Evolutionary conservation across 2,797 vertebrate species (phyloP).

Genomic region (Coluber constrictor): DNA sequence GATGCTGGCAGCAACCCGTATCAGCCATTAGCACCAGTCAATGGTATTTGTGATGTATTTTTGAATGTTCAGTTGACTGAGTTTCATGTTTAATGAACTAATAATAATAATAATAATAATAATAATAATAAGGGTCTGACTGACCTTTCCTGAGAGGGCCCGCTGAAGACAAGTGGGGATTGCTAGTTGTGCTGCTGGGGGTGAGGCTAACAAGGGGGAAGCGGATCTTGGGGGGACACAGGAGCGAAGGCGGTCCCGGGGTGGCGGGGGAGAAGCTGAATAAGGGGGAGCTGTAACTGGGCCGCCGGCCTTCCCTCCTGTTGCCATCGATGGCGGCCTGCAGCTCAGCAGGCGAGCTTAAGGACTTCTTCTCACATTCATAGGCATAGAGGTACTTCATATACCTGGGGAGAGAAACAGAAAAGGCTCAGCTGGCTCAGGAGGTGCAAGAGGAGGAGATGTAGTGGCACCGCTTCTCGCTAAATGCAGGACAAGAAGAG

Average conservation of each 20-base stretch:
- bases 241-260: conserved; percentile 75
- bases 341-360: conserved; percentile 92
- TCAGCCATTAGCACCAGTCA: too few relatives aligned
- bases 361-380: conserved; percentile 91
- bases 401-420: conserved; percentile 75
- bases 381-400: conserved; percentile 98
- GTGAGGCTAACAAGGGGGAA: conserved; percentile 80
- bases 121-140: background rate
- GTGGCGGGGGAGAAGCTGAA: conserved; percentile 83
- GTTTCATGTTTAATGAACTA: background rate
- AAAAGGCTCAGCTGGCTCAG: background rate
- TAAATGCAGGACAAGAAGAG: background rate
- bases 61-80: too few relatives aligned
- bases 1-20: too few relatives aligned
- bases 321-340: conserved; percentile 97
- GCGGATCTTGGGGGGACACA: conserved; percentile 89
- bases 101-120: background rate
- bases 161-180: conserved; percentile 70
- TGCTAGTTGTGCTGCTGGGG: conserved; percentile 69
- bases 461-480: too few relatives aligned
- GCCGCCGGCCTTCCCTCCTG: conserved; percentile 84
- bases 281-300: conserved; percentile 91
- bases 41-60: too few relatives aligned
- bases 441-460: background rate
- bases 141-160: conserved; percentile 74